Conservation (phyloP, 2,797 vertebrate species). For the Apogon hyalosoma region DNA sequence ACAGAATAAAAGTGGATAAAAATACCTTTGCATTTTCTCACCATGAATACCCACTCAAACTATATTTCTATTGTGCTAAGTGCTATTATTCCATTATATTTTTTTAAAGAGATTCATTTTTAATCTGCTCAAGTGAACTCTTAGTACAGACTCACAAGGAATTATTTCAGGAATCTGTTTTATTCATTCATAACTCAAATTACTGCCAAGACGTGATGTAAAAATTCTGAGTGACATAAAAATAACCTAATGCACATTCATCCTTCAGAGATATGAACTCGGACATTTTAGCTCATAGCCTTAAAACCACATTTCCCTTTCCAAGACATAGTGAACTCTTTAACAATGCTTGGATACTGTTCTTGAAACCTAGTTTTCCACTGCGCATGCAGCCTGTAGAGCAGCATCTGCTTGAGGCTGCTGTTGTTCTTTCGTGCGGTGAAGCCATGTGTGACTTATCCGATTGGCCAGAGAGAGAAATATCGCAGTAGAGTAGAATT, state of each 20-base stretch:
- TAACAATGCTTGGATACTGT: slow-evolving; percentile 55
- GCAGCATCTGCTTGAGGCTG: slow-evolving; percentile 79
- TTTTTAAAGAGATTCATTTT: slow-evolving; percentile 22
- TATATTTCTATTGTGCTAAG: slow-evolving; percentile 9
- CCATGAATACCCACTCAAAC: slow-evolving; percentile 29
- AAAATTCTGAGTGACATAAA: slow-evolving; percentile 38
- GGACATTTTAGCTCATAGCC: slow-evolving; percentile 22
- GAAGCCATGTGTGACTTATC: slow-evolving; percentile 81
- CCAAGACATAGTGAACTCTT: slow-evolving; percentile 46
- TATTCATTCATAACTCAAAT: slow-evolving; percentile 51
- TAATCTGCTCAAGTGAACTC: slow-evolving; percentile 23
- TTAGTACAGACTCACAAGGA: slow-evolving; percentile 32
- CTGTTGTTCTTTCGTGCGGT: slow-evolving; percentile 77
- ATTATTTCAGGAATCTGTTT: slow-evolving; percentile 10
- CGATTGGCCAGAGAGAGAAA: slow-evolving; percentile 77
- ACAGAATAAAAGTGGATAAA: slow-evolving; percentile 94
- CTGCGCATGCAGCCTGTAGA: slow-evolving; percentile 56
- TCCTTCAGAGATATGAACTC: slow-evolving; percentile 34
- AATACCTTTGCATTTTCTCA: slow-evolving; percentile 79
- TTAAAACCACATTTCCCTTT: slow-evolving; percentile 36
- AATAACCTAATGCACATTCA: slow-evolving; percentile 34
- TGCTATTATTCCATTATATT: slow-evolving; percentile 10
- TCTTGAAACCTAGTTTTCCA: slow-evolving; percentile 69
- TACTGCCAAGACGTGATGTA: slow-evolving; percentile 24
- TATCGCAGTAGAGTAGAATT: slow-evolving; percentile 77